phyloP scores from a whole-genome alignment of 1,140 invertebrate genomes.

The Archivesica marissinica region DNA sequence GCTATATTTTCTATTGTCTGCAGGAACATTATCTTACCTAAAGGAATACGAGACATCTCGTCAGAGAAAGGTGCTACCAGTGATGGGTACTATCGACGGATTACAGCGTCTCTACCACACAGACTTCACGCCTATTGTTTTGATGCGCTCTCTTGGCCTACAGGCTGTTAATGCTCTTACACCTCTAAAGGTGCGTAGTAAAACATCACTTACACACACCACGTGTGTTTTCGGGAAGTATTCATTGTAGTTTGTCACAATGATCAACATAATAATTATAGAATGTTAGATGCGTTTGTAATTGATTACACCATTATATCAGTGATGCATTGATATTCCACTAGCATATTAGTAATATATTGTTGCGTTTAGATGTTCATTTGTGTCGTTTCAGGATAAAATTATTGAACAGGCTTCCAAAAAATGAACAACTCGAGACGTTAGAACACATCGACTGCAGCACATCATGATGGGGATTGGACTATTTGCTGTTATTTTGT shows the following conservation, averaged over 20 bases:
- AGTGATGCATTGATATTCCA: background rate
- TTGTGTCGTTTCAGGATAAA: constrained; percentile 9
- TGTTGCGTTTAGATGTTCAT: background rate
- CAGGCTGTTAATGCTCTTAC: constrained; percentile 91
- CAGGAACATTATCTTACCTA: constrained; percentile 87
- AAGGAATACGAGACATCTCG: constrained; percentile 93
- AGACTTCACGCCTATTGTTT: constrained; percentile 90
- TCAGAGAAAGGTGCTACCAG: constrained; percentile 94
- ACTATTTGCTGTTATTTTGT: too few species aligned
- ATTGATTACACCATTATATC: background rate
- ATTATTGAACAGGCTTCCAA: constrained; percentile 33
- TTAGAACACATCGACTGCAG: background rate
- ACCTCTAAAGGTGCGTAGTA: constrained; percentile 91
- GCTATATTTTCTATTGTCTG: too few species aligned
- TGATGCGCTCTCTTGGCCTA: constrained; percentile 93
- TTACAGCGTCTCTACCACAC: constrained; percentile 94
- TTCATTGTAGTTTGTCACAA: too few species aligned
- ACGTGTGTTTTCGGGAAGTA: too few species aligned
- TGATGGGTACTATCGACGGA: constrained; percentile 94
- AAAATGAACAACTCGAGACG: background rate
- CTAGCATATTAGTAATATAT: background rate
- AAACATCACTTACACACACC: too few species aligned
- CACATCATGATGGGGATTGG: background rate
- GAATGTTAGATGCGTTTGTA: too few species aligned
- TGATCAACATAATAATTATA: too few species aligned